Conservation (phyloP, 2,797 vertebrate genomes). For the Tragelaphus oryx region DNA sequence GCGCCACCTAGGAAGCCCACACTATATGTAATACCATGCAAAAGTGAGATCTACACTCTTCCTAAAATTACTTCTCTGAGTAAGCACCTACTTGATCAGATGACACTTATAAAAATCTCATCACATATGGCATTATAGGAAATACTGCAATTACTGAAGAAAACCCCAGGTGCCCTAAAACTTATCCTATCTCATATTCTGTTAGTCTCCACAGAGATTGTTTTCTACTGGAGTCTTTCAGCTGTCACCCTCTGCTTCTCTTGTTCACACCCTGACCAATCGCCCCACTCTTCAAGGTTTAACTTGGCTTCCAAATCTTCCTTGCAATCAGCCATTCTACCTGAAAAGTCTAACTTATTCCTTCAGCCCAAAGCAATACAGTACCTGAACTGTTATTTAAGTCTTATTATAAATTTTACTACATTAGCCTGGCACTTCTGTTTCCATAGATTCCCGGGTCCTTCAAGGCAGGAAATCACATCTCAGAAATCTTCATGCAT, state of each 20-base stretch:
- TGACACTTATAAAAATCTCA: slow-evolving; percentile 30
- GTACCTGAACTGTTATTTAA: background rate
- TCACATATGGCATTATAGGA: background rate
- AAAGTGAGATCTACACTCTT: background rate
- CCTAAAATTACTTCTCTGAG: slow-evolving; percentile 40
- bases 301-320: background rate
- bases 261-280: background rate
- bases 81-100: slow-evolving; percentile 34
- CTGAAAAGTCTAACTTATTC: background rate
- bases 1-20: background rate
- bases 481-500: background rate
- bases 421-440: background rate
- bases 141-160: slow-evolving; percentile 9
- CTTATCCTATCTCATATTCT: background rate
- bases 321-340: background rate
- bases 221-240: background rate
- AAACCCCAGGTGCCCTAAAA: background rate
- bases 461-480: background rate
- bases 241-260: background rate
- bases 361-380: background rate
- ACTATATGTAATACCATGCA: background rate
- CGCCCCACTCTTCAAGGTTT: background rate
- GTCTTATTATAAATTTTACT: background rate
- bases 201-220: background rate
- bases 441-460: background rate